Conservation (phyloP, 2,113 vertebrate species). For the Monopterus albus region DNA sequence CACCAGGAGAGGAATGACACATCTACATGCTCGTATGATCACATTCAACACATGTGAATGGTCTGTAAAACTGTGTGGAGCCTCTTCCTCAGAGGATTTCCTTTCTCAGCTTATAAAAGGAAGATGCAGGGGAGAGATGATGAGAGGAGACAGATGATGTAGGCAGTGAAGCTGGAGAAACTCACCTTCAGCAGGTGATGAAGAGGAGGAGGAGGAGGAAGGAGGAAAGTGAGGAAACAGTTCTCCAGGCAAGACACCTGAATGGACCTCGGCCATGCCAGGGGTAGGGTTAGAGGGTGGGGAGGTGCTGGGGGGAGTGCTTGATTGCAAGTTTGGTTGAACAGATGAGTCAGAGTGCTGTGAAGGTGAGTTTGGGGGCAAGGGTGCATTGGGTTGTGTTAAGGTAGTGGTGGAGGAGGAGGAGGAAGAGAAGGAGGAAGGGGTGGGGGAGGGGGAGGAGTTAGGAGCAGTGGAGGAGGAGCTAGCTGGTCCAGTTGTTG, state of each 20-base stretch:
- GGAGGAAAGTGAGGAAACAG: conserved; percentile 81
- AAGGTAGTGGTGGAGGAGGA: conserved; percentile 71
- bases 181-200: conserved; percentile 89
- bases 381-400: conserved; percentile 56
- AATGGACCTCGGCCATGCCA: conserved; percentile 75
- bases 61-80: too few species aligned
- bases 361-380: conserved; percentile 33
- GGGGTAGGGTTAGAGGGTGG: conserved; percentile 72
- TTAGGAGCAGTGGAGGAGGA: conserved; percentile 74
- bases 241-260: conserved; percentile 82
- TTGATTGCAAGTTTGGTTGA: conserved; percentile 16
- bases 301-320: conserved; percentile 14
- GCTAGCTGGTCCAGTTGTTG: conserved; percentile 74
- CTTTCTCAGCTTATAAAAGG: neutral
- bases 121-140: neutral
- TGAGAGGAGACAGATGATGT: neutral
- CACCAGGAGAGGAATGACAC: too few species aligned
- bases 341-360: conserved; percentile 46
- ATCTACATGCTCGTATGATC: too few species aligned
- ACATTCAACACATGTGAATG: neutral
- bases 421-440: conserved; percentile 70
- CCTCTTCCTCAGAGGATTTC: too few species aligned
- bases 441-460: conserved; percentile 67
- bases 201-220: conserved; percentile 79
- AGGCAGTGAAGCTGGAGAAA: conserved; percentile 59